Conservation (phyloP, 2,113 vertebrate species). For the Cynopterus brachyotis region DNA sequence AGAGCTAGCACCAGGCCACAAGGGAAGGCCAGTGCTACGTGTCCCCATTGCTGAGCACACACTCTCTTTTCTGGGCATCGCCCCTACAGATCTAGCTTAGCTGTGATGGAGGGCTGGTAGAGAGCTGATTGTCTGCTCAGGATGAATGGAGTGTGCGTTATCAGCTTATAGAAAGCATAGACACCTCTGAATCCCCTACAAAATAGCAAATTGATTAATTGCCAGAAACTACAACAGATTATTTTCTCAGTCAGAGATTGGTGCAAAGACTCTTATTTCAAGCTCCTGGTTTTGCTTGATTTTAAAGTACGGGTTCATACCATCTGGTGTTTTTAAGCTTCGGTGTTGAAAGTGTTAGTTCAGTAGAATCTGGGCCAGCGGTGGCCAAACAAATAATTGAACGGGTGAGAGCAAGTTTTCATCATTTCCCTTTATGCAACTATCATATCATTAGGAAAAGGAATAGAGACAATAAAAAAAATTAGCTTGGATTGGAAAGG, state of each 20-base stretch:
- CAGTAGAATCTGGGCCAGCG: constrained; percentile 55
- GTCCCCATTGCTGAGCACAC: background rate
- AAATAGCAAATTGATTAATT: constrained; percentile 80
- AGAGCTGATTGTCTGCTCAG: background rate
- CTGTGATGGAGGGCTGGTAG: background rate
- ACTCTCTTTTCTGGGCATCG: background rate
- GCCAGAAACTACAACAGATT: constrained; percentile 70
- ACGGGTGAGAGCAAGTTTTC: background rate
- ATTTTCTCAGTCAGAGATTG: constrained; percentile 77
- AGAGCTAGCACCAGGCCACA: background rate
- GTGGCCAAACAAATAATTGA: background rate
- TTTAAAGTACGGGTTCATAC: constrained; percentile 79
- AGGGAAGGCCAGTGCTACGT: background rate
- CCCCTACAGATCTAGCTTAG: constrained; percentile 25
- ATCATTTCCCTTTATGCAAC: background rate
- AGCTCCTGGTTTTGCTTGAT: constrained; percentile 61
- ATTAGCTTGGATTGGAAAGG: background rate
- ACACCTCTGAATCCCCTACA: constrained; percentile 12
- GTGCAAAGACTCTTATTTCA: constrained; percentile 66
- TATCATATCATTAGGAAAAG: background rate
- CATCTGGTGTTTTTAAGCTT: constrained; percentile 74
- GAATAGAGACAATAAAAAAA: background rate
- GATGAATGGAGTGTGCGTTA: background rate
- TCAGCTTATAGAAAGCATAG: constrained; percentile 40
- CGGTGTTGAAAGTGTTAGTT: background rate